Percentiles rank a stretch among this genome's conserved stretches.
Conservation (phyloP, 2,113 vertebrate genomes). For the Pithys albifrons region DNA sequence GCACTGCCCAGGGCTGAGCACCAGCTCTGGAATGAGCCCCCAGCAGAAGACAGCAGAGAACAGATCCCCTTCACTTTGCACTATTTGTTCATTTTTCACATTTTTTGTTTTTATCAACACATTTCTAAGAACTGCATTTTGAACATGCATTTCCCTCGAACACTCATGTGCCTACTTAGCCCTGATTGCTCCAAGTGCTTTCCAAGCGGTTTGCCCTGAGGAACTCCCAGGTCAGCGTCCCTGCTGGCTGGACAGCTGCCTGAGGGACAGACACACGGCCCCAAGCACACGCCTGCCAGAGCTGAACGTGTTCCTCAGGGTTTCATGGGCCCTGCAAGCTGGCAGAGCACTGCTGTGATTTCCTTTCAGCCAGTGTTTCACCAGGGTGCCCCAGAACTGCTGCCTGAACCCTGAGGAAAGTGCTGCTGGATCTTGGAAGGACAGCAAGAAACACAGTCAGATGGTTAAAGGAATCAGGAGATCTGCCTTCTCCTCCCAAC, state of each 20-base stretch:
- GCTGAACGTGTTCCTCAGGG: background rate
- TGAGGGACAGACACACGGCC: fast-evolving
- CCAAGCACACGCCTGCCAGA: background rate
- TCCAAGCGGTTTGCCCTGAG: background rate
- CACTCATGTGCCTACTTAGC: conserved; percentile 5
- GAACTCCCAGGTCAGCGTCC: background rate
- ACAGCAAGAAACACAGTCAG: background rate
- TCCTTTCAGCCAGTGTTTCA: background rate
- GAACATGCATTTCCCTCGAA: background rate
- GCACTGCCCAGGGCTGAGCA: conserved; percentile 13
- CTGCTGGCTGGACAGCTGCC: background rate
- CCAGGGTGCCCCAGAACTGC: background rate
- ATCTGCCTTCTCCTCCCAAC: conserved; percentile 49
- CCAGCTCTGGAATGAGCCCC: conserved; percentile 42
- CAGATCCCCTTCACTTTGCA: background rate
- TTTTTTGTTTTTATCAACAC: conserved; percentile 43
- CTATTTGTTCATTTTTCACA: conserved; percentile 31
- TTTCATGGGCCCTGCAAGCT: background rate
- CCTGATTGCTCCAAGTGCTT: conserved; percentile 16
- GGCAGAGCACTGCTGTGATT: background rate
- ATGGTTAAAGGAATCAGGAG: conserved; percentile 30
- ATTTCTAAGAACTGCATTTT: conserved; percentile 39
- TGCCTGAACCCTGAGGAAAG: background rate
- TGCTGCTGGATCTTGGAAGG: background rate
- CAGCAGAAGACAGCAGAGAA: conserved; percentile 6